These are phyloP conservation scores for Sebastes steindachneri DNA, from an alignment of 2,797 vertebrate genomes.

Conservation along the genomic window DNA sequence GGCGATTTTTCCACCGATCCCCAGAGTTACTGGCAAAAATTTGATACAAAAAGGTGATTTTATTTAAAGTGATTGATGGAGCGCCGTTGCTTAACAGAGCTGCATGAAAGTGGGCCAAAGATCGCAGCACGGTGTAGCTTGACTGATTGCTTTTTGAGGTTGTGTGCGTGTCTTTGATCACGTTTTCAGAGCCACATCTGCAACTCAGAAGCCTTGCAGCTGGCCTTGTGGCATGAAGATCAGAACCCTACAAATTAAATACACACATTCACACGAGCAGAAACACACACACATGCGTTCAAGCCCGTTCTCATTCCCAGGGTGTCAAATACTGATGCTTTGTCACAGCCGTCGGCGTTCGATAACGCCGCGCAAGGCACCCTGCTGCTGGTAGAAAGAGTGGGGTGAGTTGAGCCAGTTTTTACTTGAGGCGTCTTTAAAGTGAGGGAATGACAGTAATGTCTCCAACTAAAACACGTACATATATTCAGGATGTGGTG, in stretches of 20 bases:
- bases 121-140: not conserved
- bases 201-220: not conserved
- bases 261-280: not conserved
- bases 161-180: conserved; percentile 1
- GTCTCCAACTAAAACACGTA: too few species aligned
- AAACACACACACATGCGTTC: not conserved
- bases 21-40: too few species aligned
- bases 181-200: conserved; percentile 1
- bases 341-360: too few species aligned
- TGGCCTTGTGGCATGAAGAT: not conserved
- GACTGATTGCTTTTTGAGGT: not conserved
- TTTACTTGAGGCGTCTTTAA: too few species aligned
- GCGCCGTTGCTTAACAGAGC: not conserved
- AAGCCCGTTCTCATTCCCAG: too few species aligned
- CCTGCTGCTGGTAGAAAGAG: too few species aligned
- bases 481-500: too few species aligned
- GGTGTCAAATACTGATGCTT: too few species aligned
- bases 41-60: not conserved
- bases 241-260: not conserved
- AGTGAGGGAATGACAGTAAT: too few species aligned
- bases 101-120: not conserved
- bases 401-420: too few species aligned
- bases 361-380: too few species aligned
- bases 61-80: not conserved
- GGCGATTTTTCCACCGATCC: not conserved